Conservation (phyloP, 2,113 vertebrate species). For the Alectura lathami region DNA sequence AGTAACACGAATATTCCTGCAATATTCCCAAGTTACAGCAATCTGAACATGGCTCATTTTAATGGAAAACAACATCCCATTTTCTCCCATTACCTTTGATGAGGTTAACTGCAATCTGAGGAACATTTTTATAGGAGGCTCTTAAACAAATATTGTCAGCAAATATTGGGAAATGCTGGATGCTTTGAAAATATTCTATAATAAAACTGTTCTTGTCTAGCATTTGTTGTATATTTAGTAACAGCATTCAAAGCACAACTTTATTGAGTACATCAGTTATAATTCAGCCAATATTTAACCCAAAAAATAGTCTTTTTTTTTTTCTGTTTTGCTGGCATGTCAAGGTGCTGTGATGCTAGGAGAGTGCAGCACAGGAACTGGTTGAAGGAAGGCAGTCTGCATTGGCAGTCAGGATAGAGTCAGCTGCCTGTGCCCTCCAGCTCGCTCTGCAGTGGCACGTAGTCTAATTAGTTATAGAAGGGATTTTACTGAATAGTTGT, state of each 20-base stretch:
- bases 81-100: background rate
- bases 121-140: background rate
- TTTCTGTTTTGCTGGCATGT: background rate
- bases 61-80: background rate
- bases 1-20: background rate
- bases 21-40: background rate
- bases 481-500: slow-evolving; percentile 55
- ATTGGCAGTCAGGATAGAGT: slow-evolving; percentile 21
- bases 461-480: slow-evolving; percentile 63
- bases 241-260: background rate
- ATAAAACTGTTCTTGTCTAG: background rate
- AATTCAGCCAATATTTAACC: background rate
- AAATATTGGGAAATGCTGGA: background rate
- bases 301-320: background rate
- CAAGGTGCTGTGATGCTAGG: background rate
- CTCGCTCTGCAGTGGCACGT: slow-evolving; percentile 28
- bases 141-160: background rate
- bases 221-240: background rate
- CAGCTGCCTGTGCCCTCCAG: slow-evolving; percentile 64
- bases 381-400: slow-evolving; percentile 6
- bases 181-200: background rate
- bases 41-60: background rate
- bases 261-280: background rate
- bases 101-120: background rate
- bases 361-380: background rate